These are phyloP conservation scores for Endotricha flammealis DNA, from an alignment of 2,888 invertebrate genomes.

Conservation along the genomic window DNA sequence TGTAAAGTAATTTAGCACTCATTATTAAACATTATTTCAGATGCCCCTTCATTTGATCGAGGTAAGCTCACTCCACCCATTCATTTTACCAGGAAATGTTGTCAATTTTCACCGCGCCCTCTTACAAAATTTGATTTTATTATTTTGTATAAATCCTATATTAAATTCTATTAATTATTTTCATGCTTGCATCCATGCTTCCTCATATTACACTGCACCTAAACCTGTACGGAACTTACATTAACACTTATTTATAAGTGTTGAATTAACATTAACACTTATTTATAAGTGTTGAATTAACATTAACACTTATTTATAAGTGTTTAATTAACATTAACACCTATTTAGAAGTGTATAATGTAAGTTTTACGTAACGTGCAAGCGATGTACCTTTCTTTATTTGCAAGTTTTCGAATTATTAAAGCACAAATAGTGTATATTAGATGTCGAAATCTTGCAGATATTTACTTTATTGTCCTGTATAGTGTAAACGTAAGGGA, in stretches of 20 bases:
- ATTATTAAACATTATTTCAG: slow-evolving; percentile 66
- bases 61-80: slow-evolving; percentile 59
- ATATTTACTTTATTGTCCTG: neutral
- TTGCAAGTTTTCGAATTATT: neutral
- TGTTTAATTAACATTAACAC: neutral
- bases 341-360: neutral
- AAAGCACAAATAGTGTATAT: neutral
- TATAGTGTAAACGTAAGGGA: too few species aligned
- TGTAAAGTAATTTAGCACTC: slow-evolving; percentile 40
- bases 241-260: neutral
- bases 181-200: slow-evolving; percentile 9
- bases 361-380: slow-evolving; percentile 3
- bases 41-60: slow-evolving; percentile 60
- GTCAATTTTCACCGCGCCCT: slow-evolving; percentile 47
- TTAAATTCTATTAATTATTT: slow-evolving; percentile 6
- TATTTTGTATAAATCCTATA: slow-evolving; percentile 2
- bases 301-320: neutral
- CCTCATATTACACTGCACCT: slow-evolving; percentile 17
- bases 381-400: neutral
- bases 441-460: neutral
- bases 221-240: neutral
- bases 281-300: neutral
- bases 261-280: neutral
- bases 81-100: slow-evolving; percentile 66
- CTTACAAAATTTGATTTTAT: slow-evolving; percentile 22